These are phyloP conservation scores for Rhagologus leucostigma DNA, from an alignment of 2,113 vertebrate species.

Conservation along the genomic window DNA sequence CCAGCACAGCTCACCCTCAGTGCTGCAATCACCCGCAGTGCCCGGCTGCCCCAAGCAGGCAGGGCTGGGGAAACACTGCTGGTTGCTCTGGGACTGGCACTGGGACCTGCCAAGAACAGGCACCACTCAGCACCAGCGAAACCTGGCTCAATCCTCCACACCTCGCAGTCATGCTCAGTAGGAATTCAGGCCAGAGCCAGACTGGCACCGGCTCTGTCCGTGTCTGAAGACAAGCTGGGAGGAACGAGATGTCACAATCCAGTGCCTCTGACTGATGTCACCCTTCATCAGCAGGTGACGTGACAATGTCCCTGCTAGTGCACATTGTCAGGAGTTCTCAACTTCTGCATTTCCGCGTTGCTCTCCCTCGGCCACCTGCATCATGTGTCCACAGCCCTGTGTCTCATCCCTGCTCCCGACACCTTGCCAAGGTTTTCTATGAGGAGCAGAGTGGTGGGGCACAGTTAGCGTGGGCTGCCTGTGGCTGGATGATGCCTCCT, in stretches of 20 bases:
- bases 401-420: not conserved
- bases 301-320: too few species aligned
- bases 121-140: too few species aligned
- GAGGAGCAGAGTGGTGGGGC: not conserved
- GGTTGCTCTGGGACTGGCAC: too few species aligned
- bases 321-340: not conserved
- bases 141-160: too few species aligned
- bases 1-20: too few species aligned
- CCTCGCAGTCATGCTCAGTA: too few species aligned
- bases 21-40: too few species aligned
- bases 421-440: not conserved
- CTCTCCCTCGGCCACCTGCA: not conserved
- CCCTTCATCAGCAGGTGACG: not conserved
- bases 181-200: too few species aligned
- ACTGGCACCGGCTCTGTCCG: not conserved
- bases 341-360: not conserved
- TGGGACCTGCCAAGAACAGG: too few species aligned
- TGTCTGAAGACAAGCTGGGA: accelerated
- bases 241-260: not conserved
- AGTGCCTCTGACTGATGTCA: too few species aligned
- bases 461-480: not conserved
- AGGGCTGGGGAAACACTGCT: too few species aligned
- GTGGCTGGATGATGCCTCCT: not conserved
- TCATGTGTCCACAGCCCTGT: not conserved
- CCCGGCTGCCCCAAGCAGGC: too few species aligned